Evolutionary conservation across 2,797 vertebrate species (phyloP), one percentile per base, ranked within the genome.

Genomic region (Pyrocephalus nanus): DNA sequence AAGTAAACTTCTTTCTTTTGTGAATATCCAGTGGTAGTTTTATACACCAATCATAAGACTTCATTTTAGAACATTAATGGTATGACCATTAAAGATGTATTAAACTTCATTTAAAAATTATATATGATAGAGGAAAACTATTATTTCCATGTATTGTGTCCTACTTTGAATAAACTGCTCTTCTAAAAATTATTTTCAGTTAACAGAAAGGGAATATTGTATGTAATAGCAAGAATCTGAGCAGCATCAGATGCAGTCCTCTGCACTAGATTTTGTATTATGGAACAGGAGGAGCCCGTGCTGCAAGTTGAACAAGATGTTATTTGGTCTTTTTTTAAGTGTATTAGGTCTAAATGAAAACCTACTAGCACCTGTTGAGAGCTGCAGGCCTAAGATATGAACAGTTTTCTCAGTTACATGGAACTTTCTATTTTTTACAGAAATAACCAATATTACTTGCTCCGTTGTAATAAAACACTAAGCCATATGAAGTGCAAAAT

Each of bases 401-500:
- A 62, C 6, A 87, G 43, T 70, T 91, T 53, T 70, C 91, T 72
- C 71, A 79, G 11, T 70, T 76, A 60, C 6, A 18, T 9, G 7
- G 14, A 90, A 69, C 13, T 42, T 87, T 36, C 43, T n/a, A 12
- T 65, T 89, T 93, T 72, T 14, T 48, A 36, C 48, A 55, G 21
- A 82, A 89, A 85, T 71, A 86, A 30, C 47, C 36, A 76, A 76
- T 45, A 34, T 78, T 90, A 78, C 73, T 91, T 58, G 23, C 29
- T 88, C 36, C 73, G 15, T 45, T 74, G 10, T 54, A 92, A 80
- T 34, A 76, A 79, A 91, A 88, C 15, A 61, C 48, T 61, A 93
- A 80, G 34, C 42, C 73, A 74, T 43, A 92, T 27, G 65, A 96
- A 88, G 61, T 83, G 54, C 27, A 89, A 92, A 90, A 90, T 88